Base-by-base conservation (phyloP, 2,888 invertebrate species). In the Tubulanus polymorphus region DNA sequence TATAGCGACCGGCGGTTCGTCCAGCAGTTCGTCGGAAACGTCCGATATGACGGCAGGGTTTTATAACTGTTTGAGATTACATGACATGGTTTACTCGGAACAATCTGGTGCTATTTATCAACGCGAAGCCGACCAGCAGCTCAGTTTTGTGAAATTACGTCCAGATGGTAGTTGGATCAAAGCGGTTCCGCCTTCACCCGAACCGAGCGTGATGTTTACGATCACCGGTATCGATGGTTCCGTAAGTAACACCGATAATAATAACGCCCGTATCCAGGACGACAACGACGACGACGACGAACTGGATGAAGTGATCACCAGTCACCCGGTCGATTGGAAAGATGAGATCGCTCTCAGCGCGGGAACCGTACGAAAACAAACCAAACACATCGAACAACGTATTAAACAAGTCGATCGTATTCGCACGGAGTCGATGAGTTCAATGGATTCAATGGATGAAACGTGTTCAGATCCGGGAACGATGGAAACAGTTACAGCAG, bases 301-400 rank as follows among this genome's bases (percentile, higher is more conserved):
- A 5, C 18, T 20, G 41, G 6, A 20, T 3, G 23, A 15, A 8
- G 5, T 41, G 5, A 41, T 41, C 23, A 15, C 23, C 23, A 18
- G 20, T 41, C n/a, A n/a, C n/a, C n/a, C n/a, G n/a, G n/a, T n/a
- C n/a, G n/a, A n/a, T n/a, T n/a, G n/a, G n/a, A n/a, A n/a, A n/a
- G 84, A 85, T 64, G 85, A 85, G 56, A 84, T 86, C 63, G 84
- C 85, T 37, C 83, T 86, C 81, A 83, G 85, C 71, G 83, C 85
- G 1, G 87, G 89, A 2, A 87, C 87, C 0, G 88, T 89, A 26
- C 86, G 86, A 71, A 67, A 72, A 48, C 75, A 75, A 12, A 73
- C 63, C 41, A 86, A 86, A 68, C 87, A 87, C 70, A 78, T 88
- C 26, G 87, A 88, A 69, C 85, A 85, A 65, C 78, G 80, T 2